Evolutionary conservation across 2,888 invertebrate genomes (phyloP), one percentile per base, ranked within the genome.

Genomic region (Cactoblastis cactorum): DNA sequence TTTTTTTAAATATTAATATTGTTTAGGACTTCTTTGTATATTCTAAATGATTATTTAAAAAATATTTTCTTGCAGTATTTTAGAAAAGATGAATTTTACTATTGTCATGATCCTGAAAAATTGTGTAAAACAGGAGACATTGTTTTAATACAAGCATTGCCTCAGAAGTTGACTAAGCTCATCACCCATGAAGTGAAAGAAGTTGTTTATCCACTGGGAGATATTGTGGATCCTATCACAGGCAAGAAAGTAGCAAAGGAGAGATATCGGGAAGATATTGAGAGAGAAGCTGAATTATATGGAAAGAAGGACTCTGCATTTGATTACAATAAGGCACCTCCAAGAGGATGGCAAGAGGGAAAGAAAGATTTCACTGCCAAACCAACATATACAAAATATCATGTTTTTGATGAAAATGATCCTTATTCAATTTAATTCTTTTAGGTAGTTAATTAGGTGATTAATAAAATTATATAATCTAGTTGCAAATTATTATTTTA

Each of bases 181-280:
- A 94, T 97, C 8, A 94, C 95, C 5, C 96, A 97, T 70, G 91
- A 93, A 84, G 93, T 97, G 0, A 90, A 94, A 67, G 92, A 96
- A 74, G 92, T 97, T 3, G 91, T 97, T 12, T 95, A 95, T 78
- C 94, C 94, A 1, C 83, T 94, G 62, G 97, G 97, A 61, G 96
- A 97, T 80, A 87, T 96, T 47, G 95, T 93, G n/a, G 96, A 96
- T 80, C 97, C 97, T 1, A 84, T 97, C 18, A 94, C 95, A 38
- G 95, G 95, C 12, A 95, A 95, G 72, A 94, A 94, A 78, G 93
- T 95, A 35, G 93, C 94, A 0, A 93, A 91, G 47, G 92, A 92
- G 55, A 90, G 90, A 68, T 97, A 94, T 71, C 92, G 96, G 67
- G 95, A 96, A 54, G 92, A 95, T 52, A 91, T 96, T 54, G 94